Percentiles rank a stretch among this genome's conserved stretches.
These are phyloP conservation scores for Casuarius casuarius DNA, from an alignment of 2,113 vertebrate species.

Conservation along the genomic window DNA sequence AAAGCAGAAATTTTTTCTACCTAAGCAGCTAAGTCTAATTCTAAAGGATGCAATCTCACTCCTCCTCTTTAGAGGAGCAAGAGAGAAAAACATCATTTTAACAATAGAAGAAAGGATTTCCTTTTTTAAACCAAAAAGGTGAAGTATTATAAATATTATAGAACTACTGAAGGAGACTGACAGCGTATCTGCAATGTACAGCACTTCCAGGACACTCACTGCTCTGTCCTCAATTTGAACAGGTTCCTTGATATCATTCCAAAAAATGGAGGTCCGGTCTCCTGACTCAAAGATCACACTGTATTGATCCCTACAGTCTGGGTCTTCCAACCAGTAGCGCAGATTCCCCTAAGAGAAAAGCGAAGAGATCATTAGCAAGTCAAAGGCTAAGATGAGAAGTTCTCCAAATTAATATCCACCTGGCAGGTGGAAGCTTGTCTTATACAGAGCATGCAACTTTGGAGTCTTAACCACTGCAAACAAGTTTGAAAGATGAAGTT, in stretches of 20 bases:
- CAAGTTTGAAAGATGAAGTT: not conserved
- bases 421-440: not conserved
- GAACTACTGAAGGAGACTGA: not conserved
- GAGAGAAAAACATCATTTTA: not conserved
- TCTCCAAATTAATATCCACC: not conserved
- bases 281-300: slow-evolving; percentile 99
- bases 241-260: slow-evolving; percentile 94
- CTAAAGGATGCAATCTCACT: not conserved
- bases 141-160: not conserved
- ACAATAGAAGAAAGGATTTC: not conserved
- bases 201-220: slow-evolving; percentile 76
- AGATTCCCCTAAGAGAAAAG: slow-evolving; percentile 87
- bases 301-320: slow-evolving; percentile 96
- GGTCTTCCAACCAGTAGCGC: slow-evolving; percentile 95
- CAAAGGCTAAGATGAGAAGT: not conserved
- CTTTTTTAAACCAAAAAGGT: not conserved
- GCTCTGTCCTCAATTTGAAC: slow-evolving; percentile 92
- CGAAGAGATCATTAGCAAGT: not conserved
- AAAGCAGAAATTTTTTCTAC: not conserved
- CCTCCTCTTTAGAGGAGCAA: not conserved
- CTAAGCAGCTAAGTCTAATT: not conserved
- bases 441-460: not conserved
- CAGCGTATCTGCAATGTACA: not conserved
- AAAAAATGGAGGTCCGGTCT: slow-evolving; percentile 92
- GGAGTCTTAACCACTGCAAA: not conserved